Evolutionary conservation across 2,113 vertebrate genomes (phyloP).

Genomic region (Meles meles): DNA sequence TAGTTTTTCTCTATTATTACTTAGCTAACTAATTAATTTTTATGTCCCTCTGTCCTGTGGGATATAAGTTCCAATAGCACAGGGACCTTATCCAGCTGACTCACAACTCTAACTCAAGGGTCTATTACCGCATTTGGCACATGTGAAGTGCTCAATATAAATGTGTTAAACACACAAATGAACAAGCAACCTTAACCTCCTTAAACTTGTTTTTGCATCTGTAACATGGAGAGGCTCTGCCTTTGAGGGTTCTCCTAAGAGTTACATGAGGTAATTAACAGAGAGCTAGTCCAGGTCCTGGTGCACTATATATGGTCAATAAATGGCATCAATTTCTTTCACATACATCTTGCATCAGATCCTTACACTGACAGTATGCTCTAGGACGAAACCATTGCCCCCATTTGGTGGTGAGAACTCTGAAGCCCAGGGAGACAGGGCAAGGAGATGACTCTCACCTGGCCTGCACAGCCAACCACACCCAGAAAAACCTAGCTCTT

Average conservation of each 20-base stretch:
- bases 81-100: neutral
- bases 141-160: neutral
- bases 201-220: neutral
- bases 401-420: neutral
- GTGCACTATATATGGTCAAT: neutral
- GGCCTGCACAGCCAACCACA: neutral
- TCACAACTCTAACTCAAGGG: neutral
- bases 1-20: neutral
- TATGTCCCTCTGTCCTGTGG: neutral
- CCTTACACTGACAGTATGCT: neutral
- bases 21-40: neutral
- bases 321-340: neutral
- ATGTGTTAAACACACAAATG: neutral
- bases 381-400: neutral
- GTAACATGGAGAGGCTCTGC: neutral
- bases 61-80: neutral
- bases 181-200: neutral
- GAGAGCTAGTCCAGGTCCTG: neutral
- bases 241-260: neutral
- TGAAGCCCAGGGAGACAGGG: neutral
- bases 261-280: neutral
- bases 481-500: neutral
- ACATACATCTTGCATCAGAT: neutral
- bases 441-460: neutral
- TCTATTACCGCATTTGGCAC: neutral